phyloP scores from a whole-genome alignment of 2,113 vertebrate species.

The Microtus montanus region DNA sequence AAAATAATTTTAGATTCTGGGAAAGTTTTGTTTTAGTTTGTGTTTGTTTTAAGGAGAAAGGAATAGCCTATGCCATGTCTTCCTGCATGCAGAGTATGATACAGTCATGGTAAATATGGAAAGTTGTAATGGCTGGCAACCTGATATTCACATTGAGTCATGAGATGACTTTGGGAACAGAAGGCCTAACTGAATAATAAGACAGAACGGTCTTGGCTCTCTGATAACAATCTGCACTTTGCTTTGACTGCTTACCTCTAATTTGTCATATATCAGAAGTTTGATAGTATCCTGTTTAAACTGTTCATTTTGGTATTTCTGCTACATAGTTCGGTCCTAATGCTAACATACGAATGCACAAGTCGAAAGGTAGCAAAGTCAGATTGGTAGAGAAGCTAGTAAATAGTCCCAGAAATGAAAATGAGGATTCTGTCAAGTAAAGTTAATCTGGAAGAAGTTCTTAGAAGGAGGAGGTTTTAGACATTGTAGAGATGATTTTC shows the following conservation, averaged over 20 bases:
- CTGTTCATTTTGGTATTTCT: not conserved
- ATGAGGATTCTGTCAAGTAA: not conserved
- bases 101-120: not conserved
- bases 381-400: not conserved
- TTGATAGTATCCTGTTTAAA: not conserved
- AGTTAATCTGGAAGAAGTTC: not conserved
- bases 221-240: not conserved
- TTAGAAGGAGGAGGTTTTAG: not conserved
- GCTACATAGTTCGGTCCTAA: not conserved
- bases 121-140: not conserved
- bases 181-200: not conserved
- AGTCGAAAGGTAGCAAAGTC: constrained; percentile 11
- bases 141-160: not conserved
- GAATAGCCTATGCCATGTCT: not conserved
- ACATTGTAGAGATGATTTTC: not conserved
- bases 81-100: not conserved
- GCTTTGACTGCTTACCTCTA: not conserved
- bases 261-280: not conserved
- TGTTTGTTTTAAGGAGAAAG: not conserved
- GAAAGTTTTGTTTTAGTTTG: not conserved
- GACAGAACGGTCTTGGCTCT: not conserved
- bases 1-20: not conserved
- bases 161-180: constrained; percentile 2
- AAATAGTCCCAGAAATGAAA: not conserved
- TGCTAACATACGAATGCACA: not conserved